phyloP scores from a whole-genome alignment of 2,888 invertebrate genomes.

The Synergus laeviventris region DNA sequence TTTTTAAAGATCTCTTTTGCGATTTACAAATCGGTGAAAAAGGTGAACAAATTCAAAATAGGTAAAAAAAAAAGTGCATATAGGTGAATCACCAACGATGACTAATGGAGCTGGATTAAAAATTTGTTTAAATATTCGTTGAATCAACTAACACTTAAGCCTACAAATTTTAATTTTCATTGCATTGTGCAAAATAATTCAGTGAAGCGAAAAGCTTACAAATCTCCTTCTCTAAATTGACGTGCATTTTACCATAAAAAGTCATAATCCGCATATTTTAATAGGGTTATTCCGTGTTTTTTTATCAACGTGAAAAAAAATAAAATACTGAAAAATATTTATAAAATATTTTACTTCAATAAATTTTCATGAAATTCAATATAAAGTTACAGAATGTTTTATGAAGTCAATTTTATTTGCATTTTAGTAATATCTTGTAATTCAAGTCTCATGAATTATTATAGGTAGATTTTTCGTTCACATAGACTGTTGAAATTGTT shows the following conservation, averaged over 20 bases:
- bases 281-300: background rate
- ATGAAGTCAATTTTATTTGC: conserved; percentile 1
- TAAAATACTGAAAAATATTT: background rate
- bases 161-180: background rate
- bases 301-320: background rate
- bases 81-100: no score
- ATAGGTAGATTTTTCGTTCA: no score
- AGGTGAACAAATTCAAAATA: no score
- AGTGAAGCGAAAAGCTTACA: background rate
- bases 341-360: background rate
- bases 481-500: background rate
- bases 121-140: background rate
- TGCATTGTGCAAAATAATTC: background rate
- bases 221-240: background rate
- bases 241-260: background rate
- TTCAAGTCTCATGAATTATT: background rate
- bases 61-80: no score
- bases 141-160: background rate
- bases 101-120: no score
- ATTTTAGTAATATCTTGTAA: no score
- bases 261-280: background rate
- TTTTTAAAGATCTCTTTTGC: no score
- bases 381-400: background rate
- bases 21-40: no score
- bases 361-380: background rate